phyloP scores from a whole-genome alignment of 2,888 invertebrate genomes.

The Sesia apiformis region DNA sequence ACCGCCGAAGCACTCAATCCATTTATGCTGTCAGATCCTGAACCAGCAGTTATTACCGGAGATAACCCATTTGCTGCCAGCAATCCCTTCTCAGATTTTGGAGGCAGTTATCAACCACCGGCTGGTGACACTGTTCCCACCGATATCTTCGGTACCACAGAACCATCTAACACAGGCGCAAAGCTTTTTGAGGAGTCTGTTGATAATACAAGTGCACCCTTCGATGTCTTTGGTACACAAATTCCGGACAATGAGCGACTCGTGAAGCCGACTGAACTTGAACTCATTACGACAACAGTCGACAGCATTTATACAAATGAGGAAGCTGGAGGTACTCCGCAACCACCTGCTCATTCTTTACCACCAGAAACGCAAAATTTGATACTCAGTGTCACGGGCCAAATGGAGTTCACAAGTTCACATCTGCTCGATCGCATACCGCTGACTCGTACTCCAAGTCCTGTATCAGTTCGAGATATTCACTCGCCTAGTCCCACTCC shows the following conservation, averaged over 20 bases:
- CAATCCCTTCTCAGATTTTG: conserved; percentile 80
- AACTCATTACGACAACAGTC: conserved; percentile 38
- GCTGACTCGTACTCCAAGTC: conserved; percentile 90
- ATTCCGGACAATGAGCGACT: conserved; percentile 24
- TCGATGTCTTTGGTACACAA: conserved; percentile 27
- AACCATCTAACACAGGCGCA: conserved; percentile 43
- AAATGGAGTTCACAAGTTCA: conserved; percentile 90
- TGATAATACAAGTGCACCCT: conserved; percentile 20
- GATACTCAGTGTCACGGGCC: conserved; percentile 88
- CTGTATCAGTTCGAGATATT: conserved; percentile 85
- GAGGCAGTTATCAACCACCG: conserved; percentile 49
- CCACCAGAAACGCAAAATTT: conserved; percentile 89
- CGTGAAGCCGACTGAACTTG: conserved; percentile 54
- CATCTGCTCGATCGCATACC: conserved; percentile 88
- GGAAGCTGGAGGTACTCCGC: conserved; percentile 23
- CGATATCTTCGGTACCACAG: conserved; percentile 54
- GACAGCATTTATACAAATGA: conserved; percentile 26
- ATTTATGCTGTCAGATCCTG: conserved; percentile 75
- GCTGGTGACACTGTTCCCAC: conserved; percentile 53
- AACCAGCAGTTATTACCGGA: conserved; percentile 29
- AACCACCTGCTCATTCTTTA: conserved; percentile 75
- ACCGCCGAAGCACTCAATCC: conserved; percentile 77
- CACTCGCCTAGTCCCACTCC: conserved; percentile 91
- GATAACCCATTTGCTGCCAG: conserved; percentile 85
- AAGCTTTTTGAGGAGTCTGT: conserved; percentile 38